Conservation (phyloP, 2,888 invertebrate species). For the Philonicus albiceps region DNA sequence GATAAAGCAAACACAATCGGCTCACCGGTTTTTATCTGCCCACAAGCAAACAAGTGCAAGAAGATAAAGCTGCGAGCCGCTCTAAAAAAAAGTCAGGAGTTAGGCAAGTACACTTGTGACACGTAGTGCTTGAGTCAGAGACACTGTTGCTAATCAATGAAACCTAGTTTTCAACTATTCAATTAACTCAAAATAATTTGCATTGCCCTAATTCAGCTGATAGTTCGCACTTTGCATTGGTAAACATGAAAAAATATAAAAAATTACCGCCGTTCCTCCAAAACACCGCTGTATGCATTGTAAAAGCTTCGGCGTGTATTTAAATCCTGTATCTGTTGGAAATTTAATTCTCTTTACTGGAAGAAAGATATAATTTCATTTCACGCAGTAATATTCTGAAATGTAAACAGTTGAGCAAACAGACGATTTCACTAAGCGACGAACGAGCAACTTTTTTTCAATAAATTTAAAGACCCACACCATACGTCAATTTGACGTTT, state of each 20-base stretch:
- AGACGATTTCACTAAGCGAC: background rate
- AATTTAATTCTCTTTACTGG: background rate
- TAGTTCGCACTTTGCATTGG: background rate
- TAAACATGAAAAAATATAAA: background rate
- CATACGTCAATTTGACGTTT: background rate
- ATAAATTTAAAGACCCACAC: background rate
- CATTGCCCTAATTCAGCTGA: background rate
- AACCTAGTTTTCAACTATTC: background rate
- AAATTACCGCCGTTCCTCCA: slow-evolving; percentile 61
- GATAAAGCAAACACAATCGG: background rate
- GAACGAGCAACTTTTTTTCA: background rate
- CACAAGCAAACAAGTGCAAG: background rate
- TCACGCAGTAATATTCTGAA: background rate
- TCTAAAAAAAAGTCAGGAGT: background rate
- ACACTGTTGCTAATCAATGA: background rate
- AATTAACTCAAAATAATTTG: background rate
- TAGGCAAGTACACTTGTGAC: background rate
- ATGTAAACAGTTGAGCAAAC: background rate
- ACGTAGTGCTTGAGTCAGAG: background rate
- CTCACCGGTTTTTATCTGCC: background rate
- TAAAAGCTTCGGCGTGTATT: background rate
- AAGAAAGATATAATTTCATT: background rate
- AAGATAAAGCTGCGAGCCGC: background rate
- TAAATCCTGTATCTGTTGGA: background rate
- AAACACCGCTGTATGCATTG: slow-evolving; percentile 62